Evolutionary conservation across 2,888 invertebrate species (phyloP), one percentile per base, ranked within the genome.

Genomic region (Orchesellides sinensis): DNA sequence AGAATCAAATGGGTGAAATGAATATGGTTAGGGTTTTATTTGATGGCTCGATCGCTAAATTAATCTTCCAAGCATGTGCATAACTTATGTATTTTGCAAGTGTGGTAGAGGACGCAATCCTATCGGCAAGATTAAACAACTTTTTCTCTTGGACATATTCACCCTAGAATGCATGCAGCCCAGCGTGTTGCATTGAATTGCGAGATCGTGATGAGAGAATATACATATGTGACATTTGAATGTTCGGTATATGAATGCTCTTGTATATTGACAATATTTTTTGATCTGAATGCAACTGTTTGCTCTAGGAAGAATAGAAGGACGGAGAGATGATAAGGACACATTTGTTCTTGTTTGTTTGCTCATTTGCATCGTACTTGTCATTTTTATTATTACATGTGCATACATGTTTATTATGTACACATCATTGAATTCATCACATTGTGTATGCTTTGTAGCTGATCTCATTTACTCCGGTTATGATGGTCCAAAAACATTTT

Each of bases 291-390:
- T 40, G 10, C n/a, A 14, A 10, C 10, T n/a, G n/a, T 40, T 40
- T 40, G 14, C 40, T 40, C 40, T 40, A 1, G n/a, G 14, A 54
- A 54, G 10, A 45, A 27, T 23, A 25, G 25, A 40, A n/a, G 10
- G 21, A 45, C 29, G 23, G 35, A 21, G 40, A 70, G 40, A 70
- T 54, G 23, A 25, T 59, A n/a, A 59, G 72, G 72, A 47, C 45
- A 59, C 17, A 23, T 32, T 23, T 25, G n/a, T 70, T 35, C 17
- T 52, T 70, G 56, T 54, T 70, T 35, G 70, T 3, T 14, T 4
- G 56, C n/a, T 72, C 72, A 72, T 72, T 72, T 72, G 59, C 72
- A 72, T 72, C 59, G 56, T 56, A 45, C 72, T 59, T 72, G 72
- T 59, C 72, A 70, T 54, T 72, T 25, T 56, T 45, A 59, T 45